Base-by-base conservation (phyloP, 2,113 vertebrate species). In the Ascaphus truei region DNA sequence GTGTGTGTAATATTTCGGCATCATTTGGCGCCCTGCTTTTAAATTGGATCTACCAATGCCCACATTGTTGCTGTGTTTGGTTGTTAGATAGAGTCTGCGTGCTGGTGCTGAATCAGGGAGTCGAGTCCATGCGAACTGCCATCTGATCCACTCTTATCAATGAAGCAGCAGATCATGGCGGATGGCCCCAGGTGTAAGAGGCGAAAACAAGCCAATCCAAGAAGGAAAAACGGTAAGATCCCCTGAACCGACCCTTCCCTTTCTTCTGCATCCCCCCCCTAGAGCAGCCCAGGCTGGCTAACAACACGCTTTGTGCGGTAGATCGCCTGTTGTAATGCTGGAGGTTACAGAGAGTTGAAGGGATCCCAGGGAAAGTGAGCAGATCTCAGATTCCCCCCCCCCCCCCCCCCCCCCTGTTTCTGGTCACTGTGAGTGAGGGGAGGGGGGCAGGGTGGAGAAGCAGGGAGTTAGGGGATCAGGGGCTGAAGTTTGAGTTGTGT, bases 131-230 rank as follows among this genome's bases (percentile, higher is more conserved):
- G 96, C 92, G 92, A 94, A 85, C 93, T 93, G 93, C 94, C 93
- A 92, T 96, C 95, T 96, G 94, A 98, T 93, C 94, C 91, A 88
- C 93, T 88, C 91, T 93, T 94, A 94, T 94, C 94, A 93, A 97
- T 97, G 96, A 97, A 92, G 95, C 94, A 96, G 90, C 92, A 94
- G 93, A 96, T 96, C 91, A 97, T 96, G 95, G 95, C 95, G 94
- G 95, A 98, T 93, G 95, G 95, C 92, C 95, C 95, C 93, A 92
- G 95, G 93, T 97, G 94, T 93, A 97, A 96, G 93, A 91, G 95
- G 91, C 91, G 95, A 93, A 98, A 98, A 91, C 96, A 98, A 95
- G 94, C 96, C 93, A 98, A 96, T 90, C 96, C 95, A 81, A 88
- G 96, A 76, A 93, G 96, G 88, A 96, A 98, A 92, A 95, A 98